phyloP scores from a whole-genome alignment of 2,888 invertebrate genomes.

The Andrena fulva region DNA sequence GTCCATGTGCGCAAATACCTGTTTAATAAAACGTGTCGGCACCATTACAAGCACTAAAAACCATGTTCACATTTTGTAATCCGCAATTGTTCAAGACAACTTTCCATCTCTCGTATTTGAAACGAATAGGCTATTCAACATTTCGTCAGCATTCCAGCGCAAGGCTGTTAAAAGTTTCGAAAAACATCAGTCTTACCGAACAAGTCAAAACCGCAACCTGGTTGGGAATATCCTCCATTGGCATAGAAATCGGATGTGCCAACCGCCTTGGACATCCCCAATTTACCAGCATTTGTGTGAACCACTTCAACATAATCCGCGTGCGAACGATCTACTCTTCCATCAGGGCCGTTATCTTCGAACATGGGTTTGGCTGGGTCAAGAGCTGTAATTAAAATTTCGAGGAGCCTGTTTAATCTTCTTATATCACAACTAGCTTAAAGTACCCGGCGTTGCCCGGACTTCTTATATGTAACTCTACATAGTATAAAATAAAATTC shows the following conservation, averaged over 20 bases:
- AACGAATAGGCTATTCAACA: too few relatives aligned
- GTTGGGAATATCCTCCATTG: conserved; percentile 82
- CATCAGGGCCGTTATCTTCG: conserved; percentile 47
- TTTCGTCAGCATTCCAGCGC: too few relatives aligned
- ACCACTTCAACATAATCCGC: conserved; percentile 83
- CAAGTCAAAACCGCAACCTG: conserved; percentile 78
- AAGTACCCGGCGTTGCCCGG: too few relatives aligned
- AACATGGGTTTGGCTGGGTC: conserved; percentile 83
- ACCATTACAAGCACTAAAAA: neutral
- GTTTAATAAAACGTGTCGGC: conserved; percentile 6
- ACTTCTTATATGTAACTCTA: too few relatives aligned
- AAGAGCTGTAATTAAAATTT: conserved; percentile 69
- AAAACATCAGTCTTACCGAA: conserved; percentile 40
- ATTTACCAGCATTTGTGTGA: conserved; percentile 81
- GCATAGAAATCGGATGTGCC: conserved; percentile 84
- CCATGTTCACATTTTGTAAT: neutral
- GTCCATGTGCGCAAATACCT: conserved; percentile 54
- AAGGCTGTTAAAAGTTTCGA: neutral
- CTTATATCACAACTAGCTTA: neutral
- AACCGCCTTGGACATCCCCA: conserved; percentile 80
- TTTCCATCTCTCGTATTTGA: too few relatives aligned
- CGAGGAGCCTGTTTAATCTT: neutral
- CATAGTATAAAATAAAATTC: too few relatives aligned
- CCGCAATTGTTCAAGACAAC: too few relatives aligned
- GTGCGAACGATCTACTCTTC: conserved; percentile 81